Evolutionary conservation across 2,113 vertebrate species (phyloP).

Genomic region (Alligator sinensis): DNA sequence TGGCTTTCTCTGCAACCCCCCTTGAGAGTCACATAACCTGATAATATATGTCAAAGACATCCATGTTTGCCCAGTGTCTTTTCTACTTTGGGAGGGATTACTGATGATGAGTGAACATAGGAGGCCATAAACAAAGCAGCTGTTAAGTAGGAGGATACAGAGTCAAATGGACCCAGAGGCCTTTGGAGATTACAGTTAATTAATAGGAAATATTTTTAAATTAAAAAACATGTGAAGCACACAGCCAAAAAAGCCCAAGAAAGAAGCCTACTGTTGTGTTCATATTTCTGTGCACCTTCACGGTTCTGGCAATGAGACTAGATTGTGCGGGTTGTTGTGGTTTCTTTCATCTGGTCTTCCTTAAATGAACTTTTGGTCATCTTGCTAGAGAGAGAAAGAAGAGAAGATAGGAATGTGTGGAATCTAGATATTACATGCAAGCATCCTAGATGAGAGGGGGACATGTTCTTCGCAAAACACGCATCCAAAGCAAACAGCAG

Average conservation of each 20-base stretch:
- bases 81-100: neutral
- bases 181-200: slow-evolving; percentile 10
- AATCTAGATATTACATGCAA: neutral
- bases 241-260: neutral
- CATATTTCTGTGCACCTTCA: neutral
- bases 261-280: neutral
- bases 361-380: slow-evolving; percentile 1
- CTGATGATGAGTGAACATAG: neutral
- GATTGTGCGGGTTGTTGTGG: neutral
- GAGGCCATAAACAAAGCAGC: neutral
- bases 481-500: slow-evolving; percentile 15
- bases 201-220: slow-evolving; percentile 7
- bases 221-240: neutral
- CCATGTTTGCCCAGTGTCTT: neutral
- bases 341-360: neutral
- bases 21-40: rapidly evolving
- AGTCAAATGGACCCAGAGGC: neutral
- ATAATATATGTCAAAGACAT: neutral
- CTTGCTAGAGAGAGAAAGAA: slow-evolving; percentile 17
- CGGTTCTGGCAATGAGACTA: neutral
- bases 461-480: slow-evolving; percentile 1
- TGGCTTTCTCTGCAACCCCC: neutral
- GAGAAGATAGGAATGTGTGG: neutral
- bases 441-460: neutral
- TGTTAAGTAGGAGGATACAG: neutral